Evolutionary conservation across 2,113 vertebrate species (phyloP), one percentile per base, ranked within the genome.

Genomic region (Dromaius novaehollandiae): DNA sequence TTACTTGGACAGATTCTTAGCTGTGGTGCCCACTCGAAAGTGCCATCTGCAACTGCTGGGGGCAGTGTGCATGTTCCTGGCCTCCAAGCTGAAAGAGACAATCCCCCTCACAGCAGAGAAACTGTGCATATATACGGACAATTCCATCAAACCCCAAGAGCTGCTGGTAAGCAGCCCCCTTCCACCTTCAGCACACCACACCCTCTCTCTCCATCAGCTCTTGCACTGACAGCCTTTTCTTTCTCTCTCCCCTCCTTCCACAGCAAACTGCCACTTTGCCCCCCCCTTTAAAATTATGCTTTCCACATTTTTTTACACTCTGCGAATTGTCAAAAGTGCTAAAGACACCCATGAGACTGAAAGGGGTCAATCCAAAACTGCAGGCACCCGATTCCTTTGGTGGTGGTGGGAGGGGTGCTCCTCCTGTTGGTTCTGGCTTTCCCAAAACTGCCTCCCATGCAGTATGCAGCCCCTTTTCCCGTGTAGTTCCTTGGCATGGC

Each of bases 1-100:
- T 98, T 99, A 99, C 98, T 98, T 99, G 98, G 99, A 99, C 98
- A 98, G 99, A 96, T 99, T 99, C 98, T 97, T 99, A 98, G 98
- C 99, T 8, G 98, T 99, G 97, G 99, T 99, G 82, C 99, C 99
- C 55, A 99, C 99, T 95, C 99, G 98, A 86, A 99, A 99, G 98
- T 98, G 99, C 97, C 98, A 99, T 96, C 98, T 99, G 97, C 99
- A 99, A 92, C 98, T 99, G 95, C 98, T 99, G 93, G 99, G 99
- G 68, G 99, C 99, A 13, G 99, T 99, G 32, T 99, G 99, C 98
- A 99, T 99, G 99, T 99, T 99, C 97, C 98, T 99, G 95, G 99
- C 99, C 70, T 99, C 99, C 96, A 99, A 99, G 96, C 98, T 99
- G 94, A 99, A 99, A 97, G 99, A 99, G 97, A 99, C 99, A 93